Base-by-base conservation (phyloP, 2,888 invertebrate species). In the Amiota minor region DNA sequence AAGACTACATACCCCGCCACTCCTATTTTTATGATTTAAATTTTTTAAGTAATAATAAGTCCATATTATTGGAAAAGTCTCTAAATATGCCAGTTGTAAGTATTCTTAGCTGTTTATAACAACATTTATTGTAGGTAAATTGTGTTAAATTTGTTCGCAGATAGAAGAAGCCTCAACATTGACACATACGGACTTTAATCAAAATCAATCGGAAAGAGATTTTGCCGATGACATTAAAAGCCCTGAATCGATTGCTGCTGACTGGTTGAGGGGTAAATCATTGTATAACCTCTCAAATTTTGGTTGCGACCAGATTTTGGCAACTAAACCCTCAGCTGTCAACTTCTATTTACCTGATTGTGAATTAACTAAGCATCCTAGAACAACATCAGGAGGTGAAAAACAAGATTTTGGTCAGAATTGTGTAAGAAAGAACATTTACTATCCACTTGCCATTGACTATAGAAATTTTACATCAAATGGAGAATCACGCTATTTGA, bases 21-120 rank as follows among this genome's bases (percentile, higher is more conserved):
- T 50, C 67, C 23, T 68, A 68, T 53, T 68, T 23, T n/a, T 68
- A 68, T 18, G 67, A 68, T 11, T 50, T 68, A 53, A 23, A 47
- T 1, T 68, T 68, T 68, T 2, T 68, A 12, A 68, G 20, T 3
- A 9, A 0, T 20, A 20, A 18, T 16, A 16, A 64, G 11, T 23
- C 45, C 62, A 35, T 45, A 62, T 45, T 9, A 6, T 35, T 35
- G 35, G 35, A 35, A 35, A 35, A 35, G 35, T 35, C 35, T 35
- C 35, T 35, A 35, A 35, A 35, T 35, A 6, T 35, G 4, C 6
- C 35, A 1, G 6, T 35, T 35, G 35, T 35, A 35, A 35, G 35
- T 35, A 6, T 2, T 35, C 6, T 35, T 8, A 35, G 35, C 35
- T 35, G 23, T 23, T 35, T 35, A 35, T 23, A 3, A 23, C 23